Base-by-base conservation (phyloP, 2,888 invertebrate species). In the Synanthedon myopaeformis region DNA sequence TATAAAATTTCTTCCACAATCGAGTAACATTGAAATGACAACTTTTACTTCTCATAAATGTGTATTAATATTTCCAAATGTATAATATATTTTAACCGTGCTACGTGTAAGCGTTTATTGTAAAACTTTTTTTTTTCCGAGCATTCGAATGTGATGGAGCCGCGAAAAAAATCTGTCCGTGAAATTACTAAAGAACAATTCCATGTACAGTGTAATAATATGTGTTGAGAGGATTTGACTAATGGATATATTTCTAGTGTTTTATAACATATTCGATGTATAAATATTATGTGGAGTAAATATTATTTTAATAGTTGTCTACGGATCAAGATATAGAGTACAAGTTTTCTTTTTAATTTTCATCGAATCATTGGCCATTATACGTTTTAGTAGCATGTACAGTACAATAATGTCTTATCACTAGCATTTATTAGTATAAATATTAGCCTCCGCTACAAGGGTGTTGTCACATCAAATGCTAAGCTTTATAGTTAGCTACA, bases 261-360 rank as follows among this genome's bases (percentile, higher is more conserved):
- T 78, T 80, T 76, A 79, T 81, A 79, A 74, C 72, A 74, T 79
- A 79, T 76, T 80, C 74, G 68, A 73, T 81, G 80, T 82, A 79
- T 76, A 79, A 76, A 78, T 80, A 79, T 73, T 77, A 79, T 76
- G 76, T 79, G 78, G 69, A 77, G 74, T 70, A 74, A 71, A 74
- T 70, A 63, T 70, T 77, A 76, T 79, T 80, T 78, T 74, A 72
- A 70, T 76, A 74, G 72, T 75, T 76, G 73, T 74, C 72, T 79
- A 75, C 73, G 75, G 74, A 76, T 75, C 70, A 76, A 76, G 74
- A 68, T 64, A 66, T 61, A 57, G 62, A 69, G 69, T 70, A 70
- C 69, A 69, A 69, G 59, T 58, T 62, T 66, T 49, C 23, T 6
- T 23, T 51, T 51, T 51, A 12, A 41, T 61, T 64, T 60, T 62